Conservation (phyloP, 64 coral and sea anemone genomes). For the Anthopleura sola region DNA sequence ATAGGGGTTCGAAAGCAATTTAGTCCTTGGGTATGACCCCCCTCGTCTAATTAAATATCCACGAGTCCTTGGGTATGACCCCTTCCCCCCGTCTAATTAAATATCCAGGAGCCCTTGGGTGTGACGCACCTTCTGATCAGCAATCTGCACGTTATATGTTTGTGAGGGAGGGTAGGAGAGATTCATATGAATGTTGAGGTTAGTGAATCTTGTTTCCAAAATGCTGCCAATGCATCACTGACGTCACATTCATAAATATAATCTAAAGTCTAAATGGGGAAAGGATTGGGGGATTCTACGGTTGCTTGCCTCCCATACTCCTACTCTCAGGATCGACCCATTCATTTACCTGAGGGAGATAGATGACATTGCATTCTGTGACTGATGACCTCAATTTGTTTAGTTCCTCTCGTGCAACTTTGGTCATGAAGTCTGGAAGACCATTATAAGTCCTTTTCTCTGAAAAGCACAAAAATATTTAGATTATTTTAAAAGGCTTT, state of each 20-base stretch:
- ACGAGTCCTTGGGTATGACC: no score
- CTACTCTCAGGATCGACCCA: not conserved
- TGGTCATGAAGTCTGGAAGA: conserved; percentile 98
- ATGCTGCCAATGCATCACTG: no score
- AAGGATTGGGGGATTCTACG: no score
- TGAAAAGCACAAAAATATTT: not conserved
- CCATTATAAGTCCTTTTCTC: conserved; percentile 98
- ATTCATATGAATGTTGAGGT: conserved; percentile 11
- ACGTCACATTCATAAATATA: no score
- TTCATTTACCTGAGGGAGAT: conserved; percentile 86
- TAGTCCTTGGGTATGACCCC: no score
- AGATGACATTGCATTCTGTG: conserved; percentile 96
- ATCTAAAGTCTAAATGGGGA: no score
- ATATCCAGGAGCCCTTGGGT: no score
- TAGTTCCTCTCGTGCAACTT: conserved; percentile 89
- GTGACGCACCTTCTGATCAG: no score
- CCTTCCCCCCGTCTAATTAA: no score
- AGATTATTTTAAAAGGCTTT: not conserved
- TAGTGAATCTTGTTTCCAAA: no score
- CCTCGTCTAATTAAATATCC: no score
- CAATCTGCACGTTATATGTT: no score
- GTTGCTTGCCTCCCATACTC: not conserved
- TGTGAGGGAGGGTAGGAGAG: conserved; percentile 84
- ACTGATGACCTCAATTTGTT: conserved; percentile 86
- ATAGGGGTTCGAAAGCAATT: conserved; percentile 43